Evolutionary conservation across 2,113 vertebrate genomes (phyloP).

Genomic region (Baryphthengus martii): DNA sequence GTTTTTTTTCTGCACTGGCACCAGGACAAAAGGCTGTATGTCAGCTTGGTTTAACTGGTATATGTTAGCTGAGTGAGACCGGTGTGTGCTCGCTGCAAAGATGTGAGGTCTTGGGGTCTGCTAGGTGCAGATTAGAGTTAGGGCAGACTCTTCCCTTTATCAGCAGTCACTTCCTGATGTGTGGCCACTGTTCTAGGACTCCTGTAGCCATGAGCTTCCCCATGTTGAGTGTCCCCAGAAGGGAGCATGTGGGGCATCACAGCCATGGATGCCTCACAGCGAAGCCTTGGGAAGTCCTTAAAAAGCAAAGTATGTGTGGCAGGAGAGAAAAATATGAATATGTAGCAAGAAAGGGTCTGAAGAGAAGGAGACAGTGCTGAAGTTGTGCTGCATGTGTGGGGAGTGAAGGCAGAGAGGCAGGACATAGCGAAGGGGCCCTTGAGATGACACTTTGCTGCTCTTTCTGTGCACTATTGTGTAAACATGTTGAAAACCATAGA

Average conservation of each 20-base stretch:
- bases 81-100: not conserved
- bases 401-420: not conserved
- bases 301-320: not conserved
- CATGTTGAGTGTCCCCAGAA: rapidly evolving
- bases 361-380: not conserved
- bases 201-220: not conserved
- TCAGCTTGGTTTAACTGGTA: not conserved
- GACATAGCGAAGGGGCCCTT: not conserved
- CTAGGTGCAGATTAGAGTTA: not conserved
- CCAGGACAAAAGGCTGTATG: not conserved
- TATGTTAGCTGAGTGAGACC: not conserved
- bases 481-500: not conserved
- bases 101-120: not conserved
- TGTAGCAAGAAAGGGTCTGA: not conserved
- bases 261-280: not conserved
- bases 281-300: not conserved
- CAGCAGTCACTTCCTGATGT: not conserved
- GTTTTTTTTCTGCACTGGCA: not conserved
- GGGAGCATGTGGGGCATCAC: rapidly evolving
- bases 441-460: not conserved
- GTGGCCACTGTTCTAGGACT: not conserved
- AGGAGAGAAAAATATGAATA: not conserved
- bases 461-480: conserved; percentile 24
- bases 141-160: not conserved
- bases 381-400: not conserved